Percentiles rank a stretch among this genome's conserved stretches.
Conservation (phyloP, 2,888 invertebrate species). For the Neocrepidodera transversa region DNA sequence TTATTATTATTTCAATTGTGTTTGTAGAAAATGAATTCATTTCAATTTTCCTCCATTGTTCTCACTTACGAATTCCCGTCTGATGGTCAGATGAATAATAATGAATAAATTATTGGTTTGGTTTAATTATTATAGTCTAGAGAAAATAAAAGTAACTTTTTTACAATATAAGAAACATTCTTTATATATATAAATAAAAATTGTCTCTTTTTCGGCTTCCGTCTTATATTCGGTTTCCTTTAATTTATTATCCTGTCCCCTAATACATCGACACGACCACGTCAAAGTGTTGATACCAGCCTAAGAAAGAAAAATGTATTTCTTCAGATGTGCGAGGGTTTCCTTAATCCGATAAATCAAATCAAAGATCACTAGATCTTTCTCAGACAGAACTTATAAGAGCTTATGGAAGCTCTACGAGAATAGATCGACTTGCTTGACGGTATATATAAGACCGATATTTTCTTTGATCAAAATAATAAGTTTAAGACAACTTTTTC, state of each 20-base stretch:
- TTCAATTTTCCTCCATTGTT: no score
- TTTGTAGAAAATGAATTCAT: no score
- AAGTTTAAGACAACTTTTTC: no score
- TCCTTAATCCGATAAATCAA: slow-evolving; percentile 56
- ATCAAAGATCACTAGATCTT: slow-evolving; percentile 53
- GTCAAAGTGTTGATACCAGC: slow-evolving; percentile 45
- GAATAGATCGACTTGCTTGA: slow-evolving; percentile 35
- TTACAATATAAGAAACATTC: not conserved
- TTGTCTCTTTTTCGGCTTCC: slow-evolving; percentile 11
- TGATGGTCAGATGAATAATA: no score
- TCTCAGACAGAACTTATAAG: slow-evolving; percentile 44
- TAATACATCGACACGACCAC: slow-evolving; percentile 40
- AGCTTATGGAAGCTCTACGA: slow-evolving; percentile 42
- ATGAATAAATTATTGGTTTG: no score
- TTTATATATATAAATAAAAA: not conserved
- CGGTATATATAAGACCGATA: slow-evolving; percentile 33
- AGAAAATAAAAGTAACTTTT: no score
- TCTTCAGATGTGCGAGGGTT: slow-evolving; percentile 47
- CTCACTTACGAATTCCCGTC: no score
- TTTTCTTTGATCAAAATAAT: slow-evolving; percentile 14
- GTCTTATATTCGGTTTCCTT: slow-evolving; percentile 8
- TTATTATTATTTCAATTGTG: no score
- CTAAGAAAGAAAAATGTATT: slow-evolving; percentile 50
- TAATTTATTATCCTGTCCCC: slow-evolving; percentile 42
- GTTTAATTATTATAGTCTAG: no score